phyloP scores from a whole-genome alignment of 2,113 vertebrate genomes.

The Microcebus lehilahytsara region DNA sequence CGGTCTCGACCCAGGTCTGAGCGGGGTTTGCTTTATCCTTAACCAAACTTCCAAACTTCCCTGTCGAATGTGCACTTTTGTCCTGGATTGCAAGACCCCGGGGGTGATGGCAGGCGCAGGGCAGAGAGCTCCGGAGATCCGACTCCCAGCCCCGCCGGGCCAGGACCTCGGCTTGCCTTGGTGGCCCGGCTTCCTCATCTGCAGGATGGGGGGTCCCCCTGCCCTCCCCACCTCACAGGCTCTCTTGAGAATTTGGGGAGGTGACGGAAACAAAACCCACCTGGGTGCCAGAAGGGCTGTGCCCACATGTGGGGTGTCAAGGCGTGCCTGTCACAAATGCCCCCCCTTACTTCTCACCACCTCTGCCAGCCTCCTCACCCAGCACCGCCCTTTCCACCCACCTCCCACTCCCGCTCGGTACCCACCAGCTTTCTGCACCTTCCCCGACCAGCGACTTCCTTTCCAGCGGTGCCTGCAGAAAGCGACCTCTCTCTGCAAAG shows the following conservation, averaged over 20 bases:
- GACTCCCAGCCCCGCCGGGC: fast-evolving
- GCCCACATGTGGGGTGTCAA: background rate
- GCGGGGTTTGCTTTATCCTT: background rate
- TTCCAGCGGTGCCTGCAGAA: background rate
- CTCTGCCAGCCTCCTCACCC: background rate
- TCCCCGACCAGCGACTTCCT: background rate
- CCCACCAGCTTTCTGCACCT: background rate
- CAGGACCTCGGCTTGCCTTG: fast-evolving
- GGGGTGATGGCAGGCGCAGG: background rate
- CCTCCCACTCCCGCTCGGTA: fast-evolving
- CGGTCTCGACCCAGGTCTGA: no score
- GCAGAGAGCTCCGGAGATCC: background rate
- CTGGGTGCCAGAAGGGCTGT: no score
- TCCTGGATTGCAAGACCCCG: background rate
- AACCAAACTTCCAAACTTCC: background rate
- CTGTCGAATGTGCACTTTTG: background rate
- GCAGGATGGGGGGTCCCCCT: background rate
- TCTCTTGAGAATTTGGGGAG: background rate
- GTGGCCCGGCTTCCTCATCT: background rate
- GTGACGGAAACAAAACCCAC: background rate
- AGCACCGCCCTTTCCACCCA: background rate
- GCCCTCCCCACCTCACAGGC: background rate
- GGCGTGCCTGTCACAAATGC: background rate
- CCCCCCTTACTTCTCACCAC: background rate
- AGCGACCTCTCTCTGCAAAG: background rate